phyloP scores from a whole-genome alignment of 2,797 vertebrate genomes.

The Rhabdomys pumilio region DNA sequence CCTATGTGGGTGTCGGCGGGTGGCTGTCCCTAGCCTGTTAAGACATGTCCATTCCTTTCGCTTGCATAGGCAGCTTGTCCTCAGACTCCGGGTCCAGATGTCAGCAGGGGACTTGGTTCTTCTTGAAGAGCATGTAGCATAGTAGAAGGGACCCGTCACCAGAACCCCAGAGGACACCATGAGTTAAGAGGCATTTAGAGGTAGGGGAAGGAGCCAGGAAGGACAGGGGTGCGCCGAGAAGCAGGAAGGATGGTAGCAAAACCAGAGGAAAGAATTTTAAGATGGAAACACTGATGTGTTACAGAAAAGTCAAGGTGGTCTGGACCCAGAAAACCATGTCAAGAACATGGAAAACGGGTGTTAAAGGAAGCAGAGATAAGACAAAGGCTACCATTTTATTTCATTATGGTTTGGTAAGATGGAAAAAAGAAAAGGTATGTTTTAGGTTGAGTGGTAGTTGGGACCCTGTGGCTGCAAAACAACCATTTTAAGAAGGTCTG shows the following conservation, averaged over 20 bases:
- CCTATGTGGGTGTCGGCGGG: not conserved
- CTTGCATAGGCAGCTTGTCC: not conserved
- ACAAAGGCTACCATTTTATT: not conserved
- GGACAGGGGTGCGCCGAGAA: not conserved
- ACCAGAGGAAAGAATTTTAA: not conserved
- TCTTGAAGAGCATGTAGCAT: not conserved
- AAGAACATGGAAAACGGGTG: not conserved
- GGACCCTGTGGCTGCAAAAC: slow-evolving; percentile 13
- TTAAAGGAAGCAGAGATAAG: not conserved
- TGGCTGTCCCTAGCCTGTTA: no score
- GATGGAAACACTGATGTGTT: not conserved
- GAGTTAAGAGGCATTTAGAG: not conserved
- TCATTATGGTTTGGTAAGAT: not conserved
- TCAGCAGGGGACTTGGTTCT: not conserved
- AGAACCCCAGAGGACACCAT: not conserved
- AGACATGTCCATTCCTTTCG: no score
- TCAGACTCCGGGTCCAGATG: not conserved
- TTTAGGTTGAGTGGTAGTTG: slow-evolving; percentile 8
- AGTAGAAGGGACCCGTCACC: not conserved
- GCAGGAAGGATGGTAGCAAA: not conserved
- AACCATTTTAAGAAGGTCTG: not conserved
- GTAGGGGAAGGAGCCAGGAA: not conserved
- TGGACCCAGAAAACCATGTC: not conserved
- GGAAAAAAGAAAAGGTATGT: not conserved
- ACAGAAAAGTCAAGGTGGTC: not conserved